phyloP scores from a whole-genome alignment of 2,888 invertebrate genomes.

The Aproaerema taeniolella region DNA sequence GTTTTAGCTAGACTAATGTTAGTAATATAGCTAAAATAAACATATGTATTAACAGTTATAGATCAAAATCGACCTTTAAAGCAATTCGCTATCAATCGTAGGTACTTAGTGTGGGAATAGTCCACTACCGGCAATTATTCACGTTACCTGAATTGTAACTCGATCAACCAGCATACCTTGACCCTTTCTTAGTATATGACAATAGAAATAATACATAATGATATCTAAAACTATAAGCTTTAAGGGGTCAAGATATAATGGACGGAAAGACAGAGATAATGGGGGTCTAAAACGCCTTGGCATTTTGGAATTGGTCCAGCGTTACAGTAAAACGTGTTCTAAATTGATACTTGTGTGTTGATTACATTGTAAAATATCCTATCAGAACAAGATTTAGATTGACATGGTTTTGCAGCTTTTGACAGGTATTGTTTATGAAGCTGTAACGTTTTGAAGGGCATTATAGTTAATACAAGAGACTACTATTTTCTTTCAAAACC shows the following conservation, averaged over 20 bases:
- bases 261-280: constrained; percentile 36
- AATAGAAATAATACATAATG: not conserved
- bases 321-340: too few species aligned
- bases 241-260: constrained; percentile 25
- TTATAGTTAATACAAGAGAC: too few species aligned
- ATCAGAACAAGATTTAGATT: too few species aligned
- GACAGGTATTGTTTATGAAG: too few species aligned
- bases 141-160: constrained; percentile 2
- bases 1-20: too few species aligned
- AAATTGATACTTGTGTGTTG: too few species aligned
- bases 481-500: too few species aligned
- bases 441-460: too few species aligned
- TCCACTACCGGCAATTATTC: constrained; percentile 19
- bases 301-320: constrained; percentile 48
- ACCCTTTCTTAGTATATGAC: constrained; percentile 3
- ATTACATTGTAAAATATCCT: too few species aligned
- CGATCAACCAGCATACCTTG: constrained; percentile 11
- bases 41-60: not conserved
- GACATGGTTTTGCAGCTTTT: too few species aligned
- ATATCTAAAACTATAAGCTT: not conserved
- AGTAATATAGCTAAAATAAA: not conserved
- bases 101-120: constrained; percentile 35
- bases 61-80: constrained; percentile 22
- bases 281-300: constrained; percentile 54
- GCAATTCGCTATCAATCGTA: constrained; percentile 30